Evolutionary conservation across 2,888 invertebrate genomes (phyloP).

Genomic region (Mesoligia furuncula): DNA sequence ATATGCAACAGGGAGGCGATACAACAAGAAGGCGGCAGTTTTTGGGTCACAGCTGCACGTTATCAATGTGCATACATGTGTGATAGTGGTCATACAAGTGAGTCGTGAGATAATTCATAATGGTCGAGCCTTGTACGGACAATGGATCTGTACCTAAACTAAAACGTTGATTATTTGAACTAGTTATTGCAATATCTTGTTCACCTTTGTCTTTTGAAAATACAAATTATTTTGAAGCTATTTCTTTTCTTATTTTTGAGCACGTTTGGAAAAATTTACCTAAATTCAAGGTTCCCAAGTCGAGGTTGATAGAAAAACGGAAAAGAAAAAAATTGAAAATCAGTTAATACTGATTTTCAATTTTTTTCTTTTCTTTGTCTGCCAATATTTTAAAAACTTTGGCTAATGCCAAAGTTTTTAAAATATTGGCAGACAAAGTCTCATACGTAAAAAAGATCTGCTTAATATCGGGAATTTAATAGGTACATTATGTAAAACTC

Average conservation of each 20-base stretch:
- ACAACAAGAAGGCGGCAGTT: constrained; percentile 75
- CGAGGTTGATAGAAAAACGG: no score
- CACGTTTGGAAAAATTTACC: neutral
- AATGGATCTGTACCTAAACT: constrained; percentile 56
- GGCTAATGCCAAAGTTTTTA: neutral
- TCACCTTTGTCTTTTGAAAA: constrained; percentile 32
- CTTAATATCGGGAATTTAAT: neutral
- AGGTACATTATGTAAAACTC: neutral
- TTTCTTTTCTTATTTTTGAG: neutral
- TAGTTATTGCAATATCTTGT: constrained; percentile 40
- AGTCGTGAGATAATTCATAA: constrained; percentile 77
- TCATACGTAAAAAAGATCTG: no score
- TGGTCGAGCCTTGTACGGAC: constrained; percentile 73
- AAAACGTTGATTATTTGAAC: constrained; percentile 37
- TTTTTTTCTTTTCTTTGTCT: no score
- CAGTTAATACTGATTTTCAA: no score
- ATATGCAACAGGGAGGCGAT: constrained; percentile 60
- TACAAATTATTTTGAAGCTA: no score
- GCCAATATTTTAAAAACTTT: no score
- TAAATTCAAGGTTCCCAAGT: neutral
- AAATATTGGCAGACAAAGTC: neutral
- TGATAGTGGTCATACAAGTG: constrained; percentile 76
- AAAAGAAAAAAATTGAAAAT: neutral
- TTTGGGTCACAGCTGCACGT: constrained; percentile 89
- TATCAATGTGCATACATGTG: constrained; percentile 78